phyloP scores from a whole-genome alignment of 2,113 vertebrate genomes.

The Elaphurus davidianus region DNA sequence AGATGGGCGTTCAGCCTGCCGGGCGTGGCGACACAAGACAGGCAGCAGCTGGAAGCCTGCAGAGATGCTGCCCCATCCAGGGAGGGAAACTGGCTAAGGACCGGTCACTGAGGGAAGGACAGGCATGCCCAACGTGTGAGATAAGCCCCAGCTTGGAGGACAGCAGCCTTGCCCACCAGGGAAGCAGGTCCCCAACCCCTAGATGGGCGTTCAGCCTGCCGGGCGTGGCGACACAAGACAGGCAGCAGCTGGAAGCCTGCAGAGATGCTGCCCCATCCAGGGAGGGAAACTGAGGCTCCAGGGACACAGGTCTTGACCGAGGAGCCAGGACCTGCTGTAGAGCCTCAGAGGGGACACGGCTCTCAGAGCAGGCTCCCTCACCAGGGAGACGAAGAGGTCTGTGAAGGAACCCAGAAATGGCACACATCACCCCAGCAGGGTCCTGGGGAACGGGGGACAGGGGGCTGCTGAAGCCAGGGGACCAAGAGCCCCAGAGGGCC shows the following conservation, averaged over 20 bases:
- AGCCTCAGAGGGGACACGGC: not conserved
- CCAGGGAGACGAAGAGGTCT: not conserved
- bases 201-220: not conserved
- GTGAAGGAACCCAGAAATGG: not conserved
- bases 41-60: not conserved
- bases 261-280: not conserved
- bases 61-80: not conserved
- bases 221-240: accelerated
- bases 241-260: not conserved
- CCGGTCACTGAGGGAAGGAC: not conserved
- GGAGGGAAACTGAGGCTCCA: not conserved
- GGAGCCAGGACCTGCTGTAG: not conserved
- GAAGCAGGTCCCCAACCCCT: not conserved
- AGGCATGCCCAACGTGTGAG: accelerated
- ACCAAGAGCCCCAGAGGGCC: accelerated
- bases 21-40: accelerated
- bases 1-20: not conserved
- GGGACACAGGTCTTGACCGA: not conserved
- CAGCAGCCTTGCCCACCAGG: not conserved
- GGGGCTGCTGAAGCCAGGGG: not conserved
- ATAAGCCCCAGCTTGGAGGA: not conserved
- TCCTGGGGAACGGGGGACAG: accelerated
- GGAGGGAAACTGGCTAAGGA: not conserved
- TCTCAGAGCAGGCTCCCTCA: not conserved
- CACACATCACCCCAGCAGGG: not conserved